Percentiles rank a stretch among this genome's conserved stretches.
phyloP scores from a whole-genome alignment of 1,140 invertebrate genomes.

The Mesaphorura yosii region DNA sequence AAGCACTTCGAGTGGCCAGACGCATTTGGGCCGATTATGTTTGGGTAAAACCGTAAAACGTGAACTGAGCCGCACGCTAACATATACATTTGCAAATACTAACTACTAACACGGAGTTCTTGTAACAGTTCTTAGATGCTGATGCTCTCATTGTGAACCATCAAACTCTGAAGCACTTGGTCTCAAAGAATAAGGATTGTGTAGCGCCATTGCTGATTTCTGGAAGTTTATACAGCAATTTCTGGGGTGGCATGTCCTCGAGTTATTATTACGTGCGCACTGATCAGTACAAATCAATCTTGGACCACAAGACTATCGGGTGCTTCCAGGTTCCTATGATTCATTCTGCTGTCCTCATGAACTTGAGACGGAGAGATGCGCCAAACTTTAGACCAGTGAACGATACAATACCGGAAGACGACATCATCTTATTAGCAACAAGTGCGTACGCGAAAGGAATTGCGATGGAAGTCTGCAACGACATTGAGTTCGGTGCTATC shows the following conservation, averaged over 20 bases:
- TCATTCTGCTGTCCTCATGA: slow-evolving; percentile 73
- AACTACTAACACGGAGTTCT: neutral
- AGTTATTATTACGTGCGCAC: slow-evolving; percentile 84
- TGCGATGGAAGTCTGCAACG: slow-evolving; percentile 66
- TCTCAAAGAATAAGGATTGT: slow-evolving; percentile 51
- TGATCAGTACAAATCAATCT: slow-evolving; percentile 71
- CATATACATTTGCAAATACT: neutral
- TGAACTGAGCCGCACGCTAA: neutral
- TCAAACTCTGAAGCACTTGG: slow-evolving; percentile 53
- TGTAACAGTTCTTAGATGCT: slow-evolving; percentile 69
- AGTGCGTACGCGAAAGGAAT: slow-evolving; percentile 62
- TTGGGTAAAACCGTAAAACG: slow-evolving; percentile 46
- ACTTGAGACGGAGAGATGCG: slow-evolving; percentile 51
- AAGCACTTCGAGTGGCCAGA: slow-evolving; percentile 58
- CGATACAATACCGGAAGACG: slow-evolving; percentile 82
- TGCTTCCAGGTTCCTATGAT: slow-evolving; percentile 84
- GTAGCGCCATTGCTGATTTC: slow-evolving; percentile 75
- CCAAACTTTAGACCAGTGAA: slow-evolving; percentile 47
- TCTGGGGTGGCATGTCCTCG: slow-evolving; percentile 83
- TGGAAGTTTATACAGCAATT: slow-evolving; percentile 83
- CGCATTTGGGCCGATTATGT: slow-evolving; percentile 72
- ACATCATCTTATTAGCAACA: slow-evolving; percentile 87
- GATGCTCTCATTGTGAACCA: slow-evolving; percentile 73
- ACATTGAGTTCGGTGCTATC: slow-evolving; percentile 67
- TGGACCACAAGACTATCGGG: slow-evolving; percentile 57